Evolutionary conservation across 1,140 invertebrate species (phyloP).

Genomic region (Augochlora pura): DNA sequence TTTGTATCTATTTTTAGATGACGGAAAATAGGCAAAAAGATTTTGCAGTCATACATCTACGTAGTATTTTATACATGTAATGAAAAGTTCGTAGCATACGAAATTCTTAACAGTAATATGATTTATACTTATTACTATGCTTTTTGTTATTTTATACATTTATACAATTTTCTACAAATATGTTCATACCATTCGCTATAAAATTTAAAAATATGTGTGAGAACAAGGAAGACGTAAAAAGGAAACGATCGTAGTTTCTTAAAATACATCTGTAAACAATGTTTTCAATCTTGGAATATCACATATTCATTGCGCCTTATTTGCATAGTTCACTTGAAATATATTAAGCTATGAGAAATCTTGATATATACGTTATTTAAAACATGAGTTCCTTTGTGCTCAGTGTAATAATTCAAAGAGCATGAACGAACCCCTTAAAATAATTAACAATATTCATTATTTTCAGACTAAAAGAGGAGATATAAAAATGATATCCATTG

Average conservation of each 20-base stretch:
- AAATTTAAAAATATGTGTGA: constrained; percentile 12
- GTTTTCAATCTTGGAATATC: constrained; percentile 33
- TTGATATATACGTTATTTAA: constrained; percentile 21
- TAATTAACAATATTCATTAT: constrained; percentile 4
- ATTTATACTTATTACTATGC: constrained; percentile 48
- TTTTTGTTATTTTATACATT: constrained; percentile 55
- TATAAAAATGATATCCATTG: constrained; percentile 39
- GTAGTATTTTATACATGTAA: background rate
- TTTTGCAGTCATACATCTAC: background rate
- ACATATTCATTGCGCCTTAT: constrained; percentile 36
- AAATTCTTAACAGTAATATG: constrained; percentile 28
- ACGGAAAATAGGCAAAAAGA: background rate
- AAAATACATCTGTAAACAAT: constrained; percentile 15
- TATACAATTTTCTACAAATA: constrained; percentile 58
- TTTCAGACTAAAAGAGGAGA: constrained; percentile 21
- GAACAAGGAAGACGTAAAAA: constrained; percentile 31
- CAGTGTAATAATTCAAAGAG: background rate
- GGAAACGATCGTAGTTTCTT: constrained; percentile 32
- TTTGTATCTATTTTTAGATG: background rate
- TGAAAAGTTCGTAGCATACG: background rate
- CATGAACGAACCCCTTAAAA: background rate
- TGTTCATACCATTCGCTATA: constrained; percentile 24
- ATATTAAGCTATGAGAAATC: constrained; percentile 14
- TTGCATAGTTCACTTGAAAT: constrained; percentile 5
- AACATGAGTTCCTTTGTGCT: background rate